Evolutionary conservation across 2,797 vertebrate genomes (phyloP).

Genomic region (Sebastiscus albofasciatus): DNA sequence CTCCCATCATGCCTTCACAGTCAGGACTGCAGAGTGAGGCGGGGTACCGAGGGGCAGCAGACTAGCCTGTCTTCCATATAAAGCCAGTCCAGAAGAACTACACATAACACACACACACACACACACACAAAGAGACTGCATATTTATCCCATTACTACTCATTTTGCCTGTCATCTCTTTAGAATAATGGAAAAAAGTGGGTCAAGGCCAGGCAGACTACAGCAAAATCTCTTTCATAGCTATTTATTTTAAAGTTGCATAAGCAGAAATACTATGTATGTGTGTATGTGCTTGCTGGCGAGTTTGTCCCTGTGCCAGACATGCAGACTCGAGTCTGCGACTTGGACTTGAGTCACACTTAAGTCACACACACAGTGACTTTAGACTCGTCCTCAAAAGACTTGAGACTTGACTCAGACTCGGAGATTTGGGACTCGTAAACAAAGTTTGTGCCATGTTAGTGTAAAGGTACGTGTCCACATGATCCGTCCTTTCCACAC

Average conservation of each 20-base stretch:
- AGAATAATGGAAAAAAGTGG: constrained; percentile 60
- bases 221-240: constrained; percentile 10
- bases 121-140: constrained; percentile 19
- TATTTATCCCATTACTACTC: constrained; percentile 64
- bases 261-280: background rate
- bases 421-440: no score
- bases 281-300: background rate
- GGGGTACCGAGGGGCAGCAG: background rate
- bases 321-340: no score
- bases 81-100: constrained; percentile 29
- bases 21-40: constrained; percentile 22
- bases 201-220: constrained; percentile 29
- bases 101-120: constrained; percentile 2
- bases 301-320: no score
- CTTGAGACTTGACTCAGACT: no score
- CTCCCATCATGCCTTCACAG: constrained; percentile 29
- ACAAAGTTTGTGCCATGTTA: no score
- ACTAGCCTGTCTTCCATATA: background rate
- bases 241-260: constrained; percentile 3
- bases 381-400: no score
- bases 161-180: constrained; percentile 76
- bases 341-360: no score
- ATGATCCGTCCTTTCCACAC: no score
- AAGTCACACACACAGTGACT: no score
- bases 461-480: no score